Evolutionary conservation across 2,888 invertebrate species (phyloP), one percentile per base, ranked within the genome.

Genomic region (Dione vanillae): DNA sequence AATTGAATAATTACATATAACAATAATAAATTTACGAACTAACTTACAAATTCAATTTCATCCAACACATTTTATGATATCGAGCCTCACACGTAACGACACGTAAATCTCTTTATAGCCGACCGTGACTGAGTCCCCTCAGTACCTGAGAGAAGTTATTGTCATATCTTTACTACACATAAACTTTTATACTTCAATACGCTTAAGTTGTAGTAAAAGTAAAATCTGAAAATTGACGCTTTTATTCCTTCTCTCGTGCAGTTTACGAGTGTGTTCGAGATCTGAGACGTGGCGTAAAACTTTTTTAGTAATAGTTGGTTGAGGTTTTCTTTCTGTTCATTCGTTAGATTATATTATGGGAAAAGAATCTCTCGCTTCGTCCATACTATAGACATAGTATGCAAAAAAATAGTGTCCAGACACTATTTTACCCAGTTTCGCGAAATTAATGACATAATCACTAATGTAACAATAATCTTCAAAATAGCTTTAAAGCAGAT

Each of bases 151-250:
- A n/a, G n/a, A 14, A n/a, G 54, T 54, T 54, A 54, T 37, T 54
- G 54, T 35, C 54, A 64, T 64, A 64, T 64, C 64, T 64, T 64
- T 40, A 64, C 64, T 64, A 40, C 64, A 40, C 64, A 49, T 64
- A 64, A 64, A 64, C 47, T 64, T 64, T 64, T 47, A 64, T 40
- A 51, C 49, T 64, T 64, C 62, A 64, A 64, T 64, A 47, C 62
- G 49, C 49, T 64, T 49, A 49, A 49, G 35, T 64, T 40, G 49
- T 49, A 19, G 6, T 49, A 64, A 51, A 27, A 61, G 27, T 61
- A 27, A 45, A 61, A 61, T 45, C 43, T 45, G 61, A 45, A 45
- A 61, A 61, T 20, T 45, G 61, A 27, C 61, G 16, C 16, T 61
- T 59, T 61, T 61, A 61, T 61, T 61, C 20, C 43, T 43, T 7